Percentiles rank a stretch among this genome's conserved stretches.
Evolutionary conservation across 2,797 vertebrate species (phyloP).

Genomic region (Myripristis murdjan): DNA sequence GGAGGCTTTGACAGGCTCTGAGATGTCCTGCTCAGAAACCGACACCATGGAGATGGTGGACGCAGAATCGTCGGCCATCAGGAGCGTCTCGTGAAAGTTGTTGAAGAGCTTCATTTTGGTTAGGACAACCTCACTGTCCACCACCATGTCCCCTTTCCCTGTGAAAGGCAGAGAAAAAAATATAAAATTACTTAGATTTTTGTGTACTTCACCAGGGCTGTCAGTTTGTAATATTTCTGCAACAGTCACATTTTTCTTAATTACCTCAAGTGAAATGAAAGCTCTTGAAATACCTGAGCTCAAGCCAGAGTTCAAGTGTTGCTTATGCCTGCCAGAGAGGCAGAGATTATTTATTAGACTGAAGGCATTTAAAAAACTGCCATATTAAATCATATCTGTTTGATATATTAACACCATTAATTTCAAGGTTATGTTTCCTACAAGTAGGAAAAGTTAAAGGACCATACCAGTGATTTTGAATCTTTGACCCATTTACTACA

Average conservation of each 20-base stretch:
- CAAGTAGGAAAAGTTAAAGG: no score
- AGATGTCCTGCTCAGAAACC: slow-evolving; percentile 63
- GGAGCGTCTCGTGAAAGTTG: slow-evolving; percentile 74
- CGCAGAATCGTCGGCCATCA: slow-evolving; percentile 60
- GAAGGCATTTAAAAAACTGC: slow-evolving; percentile 12
- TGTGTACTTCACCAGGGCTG: not conserved
- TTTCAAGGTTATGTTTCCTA: slow-evolving; percentile 3
- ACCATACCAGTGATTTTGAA: no score
- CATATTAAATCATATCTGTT: slow-evolving; percentile 36
- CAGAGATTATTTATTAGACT: slow-evolving; percentile 23
- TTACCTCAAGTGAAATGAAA: slow-evolving; percentile 39
- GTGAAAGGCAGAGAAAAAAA: slow-evolving; percentile 39
- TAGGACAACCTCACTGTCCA: slow-evolving; percentile 88
- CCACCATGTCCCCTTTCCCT: slow-evolving; percentile 85
- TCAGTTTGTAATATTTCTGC: slow-evolving; percentile 25
- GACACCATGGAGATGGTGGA: slow-evolving; percentile 70
- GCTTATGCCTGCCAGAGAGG: slow-evolving; percentile 30
- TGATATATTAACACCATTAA: not conserved
- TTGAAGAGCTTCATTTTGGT: slow-evolving; percentile 90
- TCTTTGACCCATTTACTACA: no score
- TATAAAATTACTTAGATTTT: not conserved
- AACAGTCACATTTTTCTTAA: slow-evolving; percentile 13
- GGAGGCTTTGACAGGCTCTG: slow-evolving; percentile 27
- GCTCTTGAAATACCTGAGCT: slow-evolving; percentile 52
- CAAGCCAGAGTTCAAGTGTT: slow-evolving; percentile 36